Percentiles rank a stretch among this genome's conserved stretches.
phyloP scores from a whole-genome alignment of 2,113 vertebrate species.

The Spheniscus mendiculus region DNA sequence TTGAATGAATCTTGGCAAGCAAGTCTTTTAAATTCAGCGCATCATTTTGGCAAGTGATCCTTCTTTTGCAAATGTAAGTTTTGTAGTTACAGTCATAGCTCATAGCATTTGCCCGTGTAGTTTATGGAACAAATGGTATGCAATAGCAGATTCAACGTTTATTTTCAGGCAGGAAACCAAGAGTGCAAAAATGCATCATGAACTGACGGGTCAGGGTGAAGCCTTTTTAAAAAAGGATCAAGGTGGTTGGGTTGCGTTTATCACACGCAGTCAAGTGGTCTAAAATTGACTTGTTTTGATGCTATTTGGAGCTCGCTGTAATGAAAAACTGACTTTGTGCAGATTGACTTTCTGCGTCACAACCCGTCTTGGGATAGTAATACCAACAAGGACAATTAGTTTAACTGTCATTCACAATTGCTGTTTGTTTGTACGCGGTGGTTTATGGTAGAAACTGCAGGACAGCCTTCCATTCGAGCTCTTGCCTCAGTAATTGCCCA shows the following conservation, averaged over 20 bases:
- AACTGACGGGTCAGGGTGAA: constrained; percentile 12
- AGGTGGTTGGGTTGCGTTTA: constrained; percentile 3
- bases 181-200: not conserved
- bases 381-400: not conserved
- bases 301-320: not conserved
- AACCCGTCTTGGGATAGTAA: not conserved
- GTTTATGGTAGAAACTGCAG: constrained; percentile 23
- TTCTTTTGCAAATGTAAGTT: not conserved
- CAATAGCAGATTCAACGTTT: not conserved
- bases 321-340: constrained; percentile 12
- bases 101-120: rapidly evolving
- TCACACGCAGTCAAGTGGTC: not conserved
- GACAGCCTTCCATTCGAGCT: not conserved
- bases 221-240: not conserved
- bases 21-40: not conserved
- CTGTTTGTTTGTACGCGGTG: constrained; percentile 9
- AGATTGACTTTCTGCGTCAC: not conserved
- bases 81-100: not conserved
- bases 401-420: not conserved
- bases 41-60: not conserved
- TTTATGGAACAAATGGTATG: not conserved
- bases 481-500: constrained; percentile 14
- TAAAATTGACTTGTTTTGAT: constrained; percentile 50
- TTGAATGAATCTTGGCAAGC: not conserved
- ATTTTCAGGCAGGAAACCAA: constrained; percentile 45